Evolutionary conservation across 1,140 invertebrate genomes (phyloP), one percentile per base, ranked within the genome.

Genomic region (Halyomorpha halys): DNA sequence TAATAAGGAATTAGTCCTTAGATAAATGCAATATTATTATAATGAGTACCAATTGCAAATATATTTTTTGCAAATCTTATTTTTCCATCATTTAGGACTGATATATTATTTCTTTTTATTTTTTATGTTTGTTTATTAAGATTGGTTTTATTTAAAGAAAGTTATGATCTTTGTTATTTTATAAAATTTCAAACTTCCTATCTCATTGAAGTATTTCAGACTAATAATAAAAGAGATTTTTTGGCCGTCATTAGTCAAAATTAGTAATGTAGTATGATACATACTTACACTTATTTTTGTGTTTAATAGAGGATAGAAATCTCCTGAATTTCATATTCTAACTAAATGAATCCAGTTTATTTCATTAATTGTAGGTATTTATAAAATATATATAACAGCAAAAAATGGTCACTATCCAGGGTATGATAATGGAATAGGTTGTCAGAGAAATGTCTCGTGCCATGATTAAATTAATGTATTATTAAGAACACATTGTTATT

Each of bases 1-100:
- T 18, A n/a, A 47, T 47, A 47, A 47, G 45, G 45, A 47, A 47
- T 47, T 47, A 47, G 45, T 47, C 45, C 45, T 47, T 47, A 47
- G 45, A 47, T 18, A n/a, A 47, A 47, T n/a, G 45, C 45, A 47
- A 47, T 47, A 47, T 47, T 47, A 47, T n/a, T 47, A n/a, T 47
- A 47, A n/a, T n/a, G 18, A 47, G 45, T 47, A 47, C 45, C 45
- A 47, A 47, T n/a, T 47, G 45, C 45, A 47, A 47, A 47, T 30
- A 4, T 47, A 47, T 47, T 4, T n/a, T 47, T 47, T 47, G 45
- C 45, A 47, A 47, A 18, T 13, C 45, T 47, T 47, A 47, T 47
- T 47, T 47, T 47, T 47, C 45, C 15, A n/a, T 47, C 18, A 47
- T 47, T 47, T 47, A n/a, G 18, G 18, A 47, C 15, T n/a, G 45